Evolutionary conservation across 1,140 invertebrate genomes (phyloP).

Genomic region (Zaprionus inermis): DNA sequence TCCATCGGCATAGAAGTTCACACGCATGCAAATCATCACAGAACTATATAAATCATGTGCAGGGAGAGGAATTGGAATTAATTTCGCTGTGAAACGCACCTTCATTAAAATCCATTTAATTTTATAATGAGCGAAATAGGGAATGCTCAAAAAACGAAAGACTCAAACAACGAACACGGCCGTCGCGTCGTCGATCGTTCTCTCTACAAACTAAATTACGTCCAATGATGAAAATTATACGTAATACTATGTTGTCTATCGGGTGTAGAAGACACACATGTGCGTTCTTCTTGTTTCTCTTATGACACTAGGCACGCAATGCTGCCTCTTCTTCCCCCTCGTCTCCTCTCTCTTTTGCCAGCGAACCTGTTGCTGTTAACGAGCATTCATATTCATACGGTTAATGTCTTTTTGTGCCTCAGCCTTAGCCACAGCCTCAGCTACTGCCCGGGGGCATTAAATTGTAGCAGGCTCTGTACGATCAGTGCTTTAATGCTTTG

Average conservation of each 20-base stretch:
- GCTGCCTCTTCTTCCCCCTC: not conserved
- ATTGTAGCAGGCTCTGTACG: constrained; percentile 58
- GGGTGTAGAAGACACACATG: constrained; percentile 11
- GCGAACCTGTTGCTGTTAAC: constrained; percentile 45
- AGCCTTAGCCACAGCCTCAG: not conserved
- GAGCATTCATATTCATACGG: constrained; percentile 70
- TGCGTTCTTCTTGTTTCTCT: constrained; percentile 32
- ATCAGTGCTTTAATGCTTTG: constrained; percentile 43
- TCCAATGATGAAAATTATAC: constrained; percentile 61
- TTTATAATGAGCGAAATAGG: constrained; percentile 31
- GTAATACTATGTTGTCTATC: constrained; percentile 21
- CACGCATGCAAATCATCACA: constrained; percentile 44
- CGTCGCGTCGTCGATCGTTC: constrained; percentile 34
- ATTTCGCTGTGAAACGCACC: constrained; percentile 40
- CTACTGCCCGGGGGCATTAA: constrained; percentile 38
- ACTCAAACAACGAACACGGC: constrained; percentile 60
- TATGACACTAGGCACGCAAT: constrained; percentile 66
- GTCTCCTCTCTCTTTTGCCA: not conserved
- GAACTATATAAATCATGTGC: not conserved
- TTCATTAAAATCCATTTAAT: constrained; percentile 38
- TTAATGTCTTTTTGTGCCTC: constrained; percentile 64
- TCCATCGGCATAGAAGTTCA: constrained; percentile 10
- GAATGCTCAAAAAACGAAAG: constrained; percentile 48
- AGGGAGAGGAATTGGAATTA: constrained; percentile 30
- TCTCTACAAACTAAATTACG: constrained; percentile 51